phyloP scores from a whole-genome alignment of 2,113 vertebrate genomes.

The Terrapene triunguis region DNA sequence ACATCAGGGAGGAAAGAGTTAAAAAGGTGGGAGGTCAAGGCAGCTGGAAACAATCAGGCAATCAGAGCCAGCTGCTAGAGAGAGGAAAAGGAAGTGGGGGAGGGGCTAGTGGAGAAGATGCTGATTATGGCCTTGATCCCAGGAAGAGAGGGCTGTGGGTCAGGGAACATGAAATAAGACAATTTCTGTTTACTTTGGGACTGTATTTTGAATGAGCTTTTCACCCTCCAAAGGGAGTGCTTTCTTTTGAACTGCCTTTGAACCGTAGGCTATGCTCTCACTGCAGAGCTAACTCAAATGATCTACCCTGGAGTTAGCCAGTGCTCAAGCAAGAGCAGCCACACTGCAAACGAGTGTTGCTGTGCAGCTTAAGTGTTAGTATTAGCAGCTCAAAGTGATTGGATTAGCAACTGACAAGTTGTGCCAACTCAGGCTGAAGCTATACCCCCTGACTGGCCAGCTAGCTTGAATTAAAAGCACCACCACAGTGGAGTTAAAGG shows the following conservation, averaged over 20 bases:
- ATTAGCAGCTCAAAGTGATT: rapidly evolving
- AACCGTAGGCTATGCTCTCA: not conserved
- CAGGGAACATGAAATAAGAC: conserved; percentile 60
- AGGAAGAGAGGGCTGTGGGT: conserved; percentile 50
- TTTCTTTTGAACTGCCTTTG: not conserved
- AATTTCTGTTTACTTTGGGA: conserved; percentile 47
- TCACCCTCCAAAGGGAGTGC: not conserved
- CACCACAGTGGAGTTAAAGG: not conserved
- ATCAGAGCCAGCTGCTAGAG: conserved; percentile 38
- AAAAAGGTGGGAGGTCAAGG: conserved; percentile 44
- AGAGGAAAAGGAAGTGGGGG: conserved; percentile 32
- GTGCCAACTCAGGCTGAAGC: not conserved
- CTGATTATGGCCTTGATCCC: conserved; percentile 62
- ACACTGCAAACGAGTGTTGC: not conserved
- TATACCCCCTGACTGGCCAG: rapidly evolving
- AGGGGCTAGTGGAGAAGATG: not conserved
- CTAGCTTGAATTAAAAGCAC: not conserved
- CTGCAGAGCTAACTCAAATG: not conserved
- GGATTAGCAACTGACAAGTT: rapidly evolving
- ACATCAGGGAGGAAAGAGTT: conserved; percentile 38
- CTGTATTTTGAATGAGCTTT: not conserved
- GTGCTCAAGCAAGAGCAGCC: not conserved
- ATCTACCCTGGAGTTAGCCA: not conserved
- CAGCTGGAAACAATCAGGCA: conserved; percentile 64
- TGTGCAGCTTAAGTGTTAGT: not conserved